Evolutionary conservation across 2,113 vertebrate genomes (phyloP).

Genomic region (Albula glossodonta): DNA sequence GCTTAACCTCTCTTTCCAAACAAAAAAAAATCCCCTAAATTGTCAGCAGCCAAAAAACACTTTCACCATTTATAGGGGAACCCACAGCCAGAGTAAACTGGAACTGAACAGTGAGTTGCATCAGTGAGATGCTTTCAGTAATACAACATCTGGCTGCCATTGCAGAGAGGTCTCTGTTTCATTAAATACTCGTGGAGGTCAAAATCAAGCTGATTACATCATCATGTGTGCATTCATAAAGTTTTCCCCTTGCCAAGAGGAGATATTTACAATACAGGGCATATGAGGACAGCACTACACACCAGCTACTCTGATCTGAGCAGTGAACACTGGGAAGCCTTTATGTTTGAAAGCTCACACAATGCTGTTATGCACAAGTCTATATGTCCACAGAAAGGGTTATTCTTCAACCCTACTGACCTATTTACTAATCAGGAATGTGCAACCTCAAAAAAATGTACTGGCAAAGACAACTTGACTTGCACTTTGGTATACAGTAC

Average conservation of each 20-base stretch:
- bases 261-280: neutral
- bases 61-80: constrained; percentile 37
- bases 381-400: neutral
- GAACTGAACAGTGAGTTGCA: constrained; percentile 9
- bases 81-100: neutral
- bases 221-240: constrained; percentile 9
- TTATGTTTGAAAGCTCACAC: neutral
- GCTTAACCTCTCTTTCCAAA: neutral
- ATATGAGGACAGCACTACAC: neutral
- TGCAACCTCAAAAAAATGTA: no score
- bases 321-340: neutral
- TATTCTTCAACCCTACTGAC: no score
- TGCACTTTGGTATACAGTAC: no score
- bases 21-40: neutral
- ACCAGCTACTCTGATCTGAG: neutral
- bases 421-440: no score
- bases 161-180: neutral
- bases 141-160: constrained; percentile 26
- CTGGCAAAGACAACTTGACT: no score
- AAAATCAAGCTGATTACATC: constrained; percentile 23
- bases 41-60: neutral
- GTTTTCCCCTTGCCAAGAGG: neutral
- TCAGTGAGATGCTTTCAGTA: constrained; percentile 28
- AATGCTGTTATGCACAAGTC: neutral
- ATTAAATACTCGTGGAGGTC: neutral